phyloP scores from a whole-genome alignment of 2,888 invertebrate species.

The Pandemis corylana region DNA sequence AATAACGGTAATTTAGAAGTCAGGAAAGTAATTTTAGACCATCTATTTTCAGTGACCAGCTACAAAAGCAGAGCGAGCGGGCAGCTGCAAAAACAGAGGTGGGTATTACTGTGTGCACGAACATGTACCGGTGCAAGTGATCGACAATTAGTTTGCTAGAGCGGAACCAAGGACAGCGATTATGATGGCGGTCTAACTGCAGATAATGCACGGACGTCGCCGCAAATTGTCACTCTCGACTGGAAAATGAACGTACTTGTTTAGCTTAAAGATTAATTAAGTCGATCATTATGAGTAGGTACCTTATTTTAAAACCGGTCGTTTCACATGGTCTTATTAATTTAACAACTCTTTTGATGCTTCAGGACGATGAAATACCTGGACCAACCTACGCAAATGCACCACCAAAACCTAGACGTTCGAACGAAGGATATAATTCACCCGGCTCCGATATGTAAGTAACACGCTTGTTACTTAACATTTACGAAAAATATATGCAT shows the following conservation, averaged over 20 bases:
- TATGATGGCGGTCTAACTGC: constrained; percentile 71
- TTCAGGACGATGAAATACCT: constrained; percentile 75
- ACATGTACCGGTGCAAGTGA: constrained; percentile 70
- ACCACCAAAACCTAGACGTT: constrained; percentile 93
- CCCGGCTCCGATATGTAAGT: constrained; percentile 88
- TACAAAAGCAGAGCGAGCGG: constrained; percentile 70
- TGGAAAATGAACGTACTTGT: constrained; percentile 19
- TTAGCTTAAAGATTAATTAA: constrained; percentile 24
- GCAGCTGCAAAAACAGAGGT: constrained; percentile 78
- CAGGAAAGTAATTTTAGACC: constrained; percentile 44
- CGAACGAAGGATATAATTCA: constrained; percentile 91
- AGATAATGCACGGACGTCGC: constrained; percentile 57
- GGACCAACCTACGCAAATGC: constrained; percentile 94
- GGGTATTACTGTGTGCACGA: constrained; percentile 67
- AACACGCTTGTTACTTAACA: constrained; percentile 9
- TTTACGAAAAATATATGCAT: constrained; percentile 3
- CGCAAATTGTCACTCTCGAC: constrained; percentile 54
- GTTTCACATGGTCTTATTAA: not conserved
- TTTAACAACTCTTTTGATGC: constrained; percentile 41
- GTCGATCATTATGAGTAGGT: not conserved
- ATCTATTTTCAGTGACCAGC: constrained; percentile 72
- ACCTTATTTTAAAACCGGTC: not conserved
- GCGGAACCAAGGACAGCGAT: constrained; percentile 80
- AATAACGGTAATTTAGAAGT: constrained; percentile 41
- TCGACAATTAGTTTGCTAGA: constrained; percentile 71